Percentiles rank a stretch among this genome's conserved stretches.
Conservation (phyloP, 1,140 invertebrate species). For the Bombus confusus region DNA sequence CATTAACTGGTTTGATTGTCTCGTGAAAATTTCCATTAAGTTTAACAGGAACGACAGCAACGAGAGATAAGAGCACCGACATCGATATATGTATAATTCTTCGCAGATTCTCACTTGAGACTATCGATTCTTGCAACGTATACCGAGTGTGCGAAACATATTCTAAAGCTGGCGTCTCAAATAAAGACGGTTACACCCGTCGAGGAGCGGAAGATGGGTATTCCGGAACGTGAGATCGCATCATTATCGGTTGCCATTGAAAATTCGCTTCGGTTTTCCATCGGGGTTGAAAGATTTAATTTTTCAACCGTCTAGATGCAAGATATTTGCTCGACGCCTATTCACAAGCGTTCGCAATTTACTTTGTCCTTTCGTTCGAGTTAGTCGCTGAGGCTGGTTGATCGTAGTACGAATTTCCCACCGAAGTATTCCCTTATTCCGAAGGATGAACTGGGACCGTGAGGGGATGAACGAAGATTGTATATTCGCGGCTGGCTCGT, state of each 20-base stretch:
- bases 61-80: neutral
- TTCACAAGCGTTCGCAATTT: constrained; percentile 32
- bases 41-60: too few relatives aligned
- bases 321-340: neutral
- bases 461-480: constrained; percentile 7
- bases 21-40: neutral
- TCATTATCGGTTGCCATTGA: constrained; percentile 26
- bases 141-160: neutral
- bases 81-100: neutral
- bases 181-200: neutral
- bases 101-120: neutral
- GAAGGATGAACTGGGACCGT: neutral
- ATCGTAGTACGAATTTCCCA: constrained; percentile 3
- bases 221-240: neutral
- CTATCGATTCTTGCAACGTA: neutral
- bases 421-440: neutral
- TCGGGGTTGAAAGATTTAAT: neutral
- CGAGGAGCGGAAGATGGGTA: too few relatives aligned
- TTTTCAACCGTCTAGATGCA: neutral
- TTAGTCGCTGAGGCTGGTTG: constrained; percentile 8
- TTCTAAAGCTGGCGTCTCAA: neutral
- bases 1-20: neutral
- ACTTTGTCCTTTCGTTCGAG: constrained; percentile 1
- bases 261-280: neutral
- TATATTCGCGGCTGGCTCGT: constrained; percentile 43